Evolutionary conservation across 1,140 invertebrate genomes (phyloP).

Genomic region (Archivesica marissinica): DNA sequence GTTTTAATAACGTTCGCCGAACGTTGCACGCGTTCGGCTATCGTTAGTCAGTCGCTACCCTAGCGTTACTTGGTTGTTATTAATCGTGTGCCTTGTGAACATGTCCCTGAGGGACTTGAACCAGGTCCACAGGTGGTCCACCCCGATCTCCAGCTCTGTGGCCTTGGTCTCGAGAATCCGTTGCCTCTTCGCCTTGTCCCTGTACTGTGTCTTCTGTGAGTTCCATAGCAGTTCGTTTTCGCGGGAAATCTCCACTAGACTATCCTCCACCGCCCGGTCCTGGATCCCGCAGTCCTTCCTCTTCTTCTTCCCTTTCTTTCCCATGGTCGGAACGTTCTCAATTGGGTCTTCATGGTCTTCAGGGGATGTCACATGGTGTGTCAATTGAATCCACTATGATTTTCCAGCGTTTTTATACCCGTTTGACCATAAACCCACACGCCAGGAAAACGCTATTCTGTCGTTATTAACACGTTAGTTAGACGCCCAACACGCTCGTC

Average conservation of each 20-base stretch:
- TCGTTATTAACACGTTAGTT: conserved; percentile 41
- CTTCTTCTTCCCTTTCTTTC: conserved; percentile 59
- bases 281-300: conserved; percentile 56
- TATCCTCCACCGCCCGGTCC: conserved; percentile 58
- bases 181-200: conserved; percentile 46
- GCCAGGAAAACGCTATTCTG: conserved; percentile 19
- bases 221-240: conserved; percentile 48
- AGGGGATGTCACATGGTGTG: conserved; percentile 55
- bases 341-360: conserved; percentile 55
- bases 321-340: conserved; percentile 52
- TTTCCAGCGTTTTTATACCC: conserved; percentile 29
- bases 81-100: conserved; percentile 37
- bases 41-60: conserved; percentile 43
- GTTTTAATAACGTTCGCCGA: conserved; percentile 20
- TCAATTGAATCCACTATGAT: conserved; percentile 49
- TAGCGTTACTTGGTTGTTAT: conserved; percentile 43
- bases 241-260: conserved; percentile 46
- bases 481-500: conserved; percentile 45
- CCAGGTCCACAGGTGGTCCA: conserved; percentile 36
- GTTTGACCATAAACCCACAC: conserved; percentile 26
- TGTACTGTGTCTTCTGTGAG: conserved; percentile 46
- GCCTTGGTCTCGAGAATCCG: conserved; percentile 42
- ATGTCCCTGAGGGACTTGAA: conserved; percentile 36
- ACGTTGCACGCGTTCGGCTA: conserved; percentile 27
- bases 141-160: conserved; percentile 42